Evolutionary conservation across 2,797 vertebrate genomes (phyloP), one percentile per base, ranked within the genome.

Genomic region (Parauchenoglanis ngamensis): DNA sequence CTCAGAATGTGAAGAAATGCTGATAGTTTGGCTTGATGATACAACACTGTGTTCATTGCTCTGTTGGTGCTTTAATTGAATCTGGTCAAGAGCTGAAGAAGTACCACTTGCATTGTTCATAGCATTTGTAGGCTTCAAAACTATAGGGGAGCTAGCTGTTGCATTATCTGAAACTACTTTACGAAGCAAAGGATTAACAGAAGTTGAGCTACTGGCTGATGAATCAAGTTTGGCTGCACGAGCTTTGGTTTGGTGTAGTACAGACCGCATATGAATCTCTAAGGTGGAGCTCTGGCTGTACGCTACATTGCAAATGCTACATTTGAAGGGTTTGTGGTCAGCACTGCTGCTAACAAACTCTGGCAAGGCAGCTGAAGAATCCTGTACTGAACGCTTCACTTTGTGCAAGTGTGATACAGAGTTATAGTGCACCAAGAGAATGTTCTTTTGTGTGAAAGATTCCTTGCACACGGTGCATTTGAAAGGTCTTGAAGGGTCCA

Each of bases 401-500:
- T 98, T 97, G 93, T 99, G 98, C 85, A 99, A 94, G 92, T 99
- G 98, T 87, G 98, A 99, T 85, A 99, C 98, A 0, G 98, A 99
- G 91, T 99, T 99, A 93, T 98, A 99, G 94, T 99, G 98, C 80
- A 99, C 98, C 80, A 99, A 93, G 63, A 99, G 96, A 91, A 99
- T 99, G 85, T 98, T 99, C 95, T 99, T 99, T 85, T 99, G 98
- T 0, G 98, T 99, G 92, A 99, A 99, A 73, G 98, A 99, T 90
- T 99, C 98, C 90, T 98, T 99, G 93, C 98, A 99, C 87, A 99
- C 97, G 0, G 98, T 99, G 92, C 98, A 99, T 94, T 99, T 99
- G 91, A 99, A 99, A 0, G 98, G 98, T 88, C 98, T 97, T 86
- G 97, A 97, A 2, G 98, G 98, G 94, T 99, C 98, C 83, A 99